A percentile compares a stretch with the other conserved stretches of the same genome.
phyloP scores from a whole-genome alignment of 1,140 invertebrate species.

The Panagrolaimus sp. region DNA sequence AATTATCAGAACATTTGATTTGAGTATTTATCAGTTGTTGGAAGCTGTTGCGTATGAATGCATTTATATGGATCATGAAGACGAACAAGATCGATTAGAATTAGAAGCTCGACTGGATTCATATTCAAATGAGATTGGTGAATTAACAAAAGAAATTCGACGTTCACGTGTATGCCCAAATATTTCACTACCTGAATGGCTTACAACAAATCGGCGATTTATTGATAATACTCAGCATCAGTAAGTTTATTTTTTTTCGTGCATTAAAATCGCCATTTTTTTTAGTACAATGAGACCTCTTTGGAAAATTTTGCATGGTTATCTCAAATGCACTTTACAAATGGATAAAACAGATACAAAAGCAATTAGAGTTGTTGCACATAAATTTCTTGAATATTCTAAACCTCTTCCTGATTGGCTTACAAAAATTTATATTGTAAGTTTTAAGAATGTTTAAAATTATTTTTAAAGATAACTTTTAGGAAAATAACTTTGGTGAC shows the following conservation, averaged over 20 bases:
- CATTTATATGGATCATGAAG: conserved; percentile 1
- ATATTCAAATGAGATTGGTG: not conserved
- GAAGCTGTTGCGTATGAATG: not conserved
- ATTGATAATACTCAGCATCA: not conserved
- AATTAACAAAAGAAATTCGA: not conserved
- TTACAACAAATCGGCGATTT: not conserved
- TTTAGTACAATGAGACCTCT: not conserved
- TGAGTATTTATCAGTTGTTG: not conserved
- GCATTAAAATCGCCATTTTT: too few relatives aligned
- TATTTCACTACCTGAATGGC: not conserved
- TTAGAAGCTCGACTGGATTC: not conserved
- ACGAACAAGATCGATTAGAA: not conserved
- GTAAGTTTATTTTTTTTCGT: not conserved
- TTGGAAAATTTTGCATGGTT: not conserved
- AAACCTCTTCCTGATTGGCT: conserved; percentile 6
- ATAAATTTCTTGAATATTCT: not conserved
- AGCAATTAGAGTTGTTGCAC: not conserved
- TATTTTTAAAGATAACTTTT: not conserved
- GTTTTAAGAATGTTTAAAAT: not conserved
- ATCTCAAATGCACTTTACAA: not conserved
- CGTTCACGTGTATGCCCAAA: not conserved
- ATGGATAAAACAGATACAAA: not conserved
- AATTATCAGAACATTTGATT: not conserved
- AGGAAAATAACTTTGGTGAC: not conserved
- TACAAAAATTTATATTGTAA: not conserved